Conservation (phyloP, 1,140 invertebrate genomes). For the Anthonomus grandis region DNA sequence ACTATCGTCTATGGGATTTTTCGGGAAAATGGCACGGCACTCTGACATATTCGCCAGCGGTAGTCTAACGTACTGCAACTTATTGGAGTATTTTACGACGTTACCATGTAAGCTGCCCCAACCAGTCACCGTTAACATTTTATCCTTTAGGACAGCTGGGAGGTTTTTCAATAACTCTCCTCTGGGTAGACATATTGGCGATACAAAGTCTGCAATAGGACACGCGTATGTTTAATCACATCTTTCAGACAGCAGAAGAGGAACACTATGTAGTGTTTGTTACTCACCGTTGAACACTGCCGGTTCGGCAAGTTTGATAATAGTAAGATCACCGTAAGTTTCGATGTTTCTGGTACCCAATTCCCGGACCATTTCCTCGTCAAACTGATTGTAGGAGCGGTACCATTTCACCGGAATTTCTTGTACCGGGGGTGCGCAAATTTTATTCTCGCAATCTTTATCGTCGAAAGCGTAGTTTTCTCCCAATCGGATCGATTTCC, state of each 20-base stretch:
- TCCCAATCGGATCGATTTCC: constrained; percentile 53
- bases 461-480: constrained; percentile 55
- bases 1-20: constrained; percentile 1
- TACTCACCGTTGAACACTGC: constrained; percentile 47
- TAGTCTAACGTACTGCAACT: constrained; percentile 27
- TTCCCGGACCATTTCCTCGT: constrained; percentile 55
- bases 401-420: constrained; percentile 54
- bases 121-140: constrained; percentile 18
- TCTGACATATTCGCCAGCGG: constrained; percentile 17
- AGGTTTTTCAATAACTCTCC: not conserved
- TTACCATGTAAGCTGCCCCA: constrained; percentile 23
- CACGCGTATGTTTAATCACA: not conserved
- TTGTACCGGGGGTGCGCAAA: constrained; percentile 57
- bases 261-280: not conserved
- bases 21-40: constrained; percentile 13
- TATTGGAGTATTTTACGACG: not conserved
- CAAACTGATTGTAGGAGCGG: constrained; percentile 48
- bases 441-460: constrained; percentile 55
- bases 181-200: constrained; percentile 29
- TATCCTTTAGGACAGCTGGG: not conserved
- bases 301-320: constrained; percentile 50
- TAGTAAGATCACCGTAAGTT: constrained; percentile 49
- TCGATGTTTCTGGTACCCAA: not conserved
- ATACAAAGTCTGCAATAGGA: constrained; percentile 21
- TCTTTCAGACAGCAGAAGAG: no score